These are phyloP conservation scores for Oscheius sp. DNA, from an alignment of 2,888 invertebrate species.

Conservation along the genomic window DNA sequence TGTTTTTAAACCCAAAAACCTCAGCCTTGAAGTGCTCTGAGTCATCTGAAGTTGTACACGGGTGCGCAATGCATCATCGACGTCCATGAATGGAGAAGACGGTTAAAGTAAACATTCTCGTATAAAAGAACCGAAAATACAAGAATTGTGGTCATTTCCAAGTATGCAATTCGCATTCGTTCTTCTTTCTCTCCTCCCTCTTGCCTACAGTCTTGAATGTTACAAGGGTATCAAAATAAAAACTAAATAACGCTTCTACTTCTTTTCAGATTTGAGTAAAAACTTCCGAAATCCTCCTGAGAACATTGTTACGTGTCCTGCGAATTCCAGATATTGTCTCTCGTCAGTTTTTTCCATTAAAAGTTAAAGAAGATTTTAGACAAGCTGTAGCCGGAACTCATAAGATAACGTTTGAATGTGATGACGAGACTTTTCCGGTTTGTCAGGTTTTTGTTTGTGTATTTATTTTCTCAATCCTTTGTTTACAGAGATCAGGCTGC, in stretches of 20 bases:
- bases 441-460: not conserved
- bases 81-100: conserved; percentile 23
- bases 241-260: not conserved
- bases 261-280: not conserved
- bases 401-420: not conserved
- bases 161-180: not conserved
- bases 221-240: not conserved
- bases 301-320: not conserved
- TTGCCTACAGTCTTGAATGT: conserved; percentile 1
- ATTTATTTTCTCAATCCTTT: not conserved
- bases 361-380: not conserved
- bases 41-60: conserved; percentile 5
- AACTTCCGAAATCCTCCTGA: not conserved
- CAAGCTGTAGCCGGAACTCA: not conserved
- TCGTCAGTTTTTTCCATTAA: not conserved
- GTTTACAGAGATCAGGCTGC: conserved; percentile 7
- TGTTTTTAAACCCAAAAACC: not conserved
- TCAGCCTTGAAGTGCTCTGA: not conserved
- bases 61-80: conserved; percentile 10
- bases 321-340: not conserved
- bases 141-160: not conserved
- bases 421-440: not conserved
- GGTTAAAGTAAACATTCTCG: conserved; percentile 14
- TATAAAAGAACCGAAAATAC: conserved; percentile 12
- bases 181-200: not conserved